Conservation (phyloP, 1,140 invertebrate species). For the Odontomachus brunneus region DNA sequence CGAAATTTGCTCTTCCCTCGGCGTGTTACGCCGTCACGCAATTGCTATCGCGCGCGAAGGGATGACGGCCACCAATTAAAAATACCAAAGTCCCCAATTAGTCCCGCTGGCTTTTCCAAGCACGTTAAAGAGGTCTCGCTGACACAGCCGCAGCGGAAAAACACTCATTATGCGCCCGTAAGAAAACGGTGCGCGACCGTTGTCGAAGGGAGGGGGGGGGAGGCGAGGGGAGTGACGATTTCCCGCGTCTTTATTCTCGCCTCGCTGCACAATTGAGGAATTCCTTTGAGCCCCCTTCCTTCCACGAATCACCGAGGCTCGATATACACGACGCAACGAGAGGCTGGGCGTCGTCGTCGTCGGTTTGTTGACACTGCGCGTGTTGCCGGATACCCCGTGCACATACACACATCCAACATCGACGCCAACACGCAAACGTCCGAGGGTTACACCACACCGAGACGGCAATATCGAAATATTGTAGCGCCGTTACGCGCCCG, state of each 20-base stretch:
- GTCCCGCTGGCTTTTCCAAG: background rate
- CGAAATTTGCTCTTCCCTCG: background rate
- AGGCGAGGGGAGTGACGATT: background rate
- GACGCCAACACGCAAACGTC: conserved; percentile 25
- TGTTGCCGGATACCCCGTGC: background rate
- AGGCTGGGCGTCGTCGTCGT: conserved; percentile 20
- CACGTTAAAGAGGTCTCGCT: conserved; percentile 33
- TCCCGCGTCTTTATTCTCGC: conserved; percentile 31
- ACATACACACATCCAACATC: background rate
- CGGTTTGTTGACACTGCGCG: conserved; percentile 47
- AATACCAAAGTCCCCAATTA: conserved; percentile 39
- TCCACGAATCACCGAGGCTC: conserved; percentile 39
- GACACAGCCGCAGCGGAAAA: conserved; percentile 9
- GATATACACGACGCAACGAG: conserved; percentile 16
- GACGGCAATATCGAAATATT: conserved; percentile 19
- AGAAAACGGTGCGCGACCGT: conserved; percentile 35
- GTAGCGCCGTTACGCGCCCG: background rate
- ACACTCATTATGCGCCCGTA: conserved; percentile 36
- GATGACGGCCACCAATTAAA: background rate
- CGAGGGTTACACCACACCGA: background rate
- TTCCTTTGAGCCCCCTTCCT: conserved; percentile 39
- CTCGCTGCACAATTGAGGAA: conserved; percentile 41
- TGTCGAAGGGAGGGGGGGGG: background rate
- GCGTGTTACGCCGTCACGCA: background rate
- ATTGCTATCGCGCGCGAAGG: background rate